Conservation (phyloP, 2,797 vertebrate genomes). For the Arctocebus calabarensis region DNA sequence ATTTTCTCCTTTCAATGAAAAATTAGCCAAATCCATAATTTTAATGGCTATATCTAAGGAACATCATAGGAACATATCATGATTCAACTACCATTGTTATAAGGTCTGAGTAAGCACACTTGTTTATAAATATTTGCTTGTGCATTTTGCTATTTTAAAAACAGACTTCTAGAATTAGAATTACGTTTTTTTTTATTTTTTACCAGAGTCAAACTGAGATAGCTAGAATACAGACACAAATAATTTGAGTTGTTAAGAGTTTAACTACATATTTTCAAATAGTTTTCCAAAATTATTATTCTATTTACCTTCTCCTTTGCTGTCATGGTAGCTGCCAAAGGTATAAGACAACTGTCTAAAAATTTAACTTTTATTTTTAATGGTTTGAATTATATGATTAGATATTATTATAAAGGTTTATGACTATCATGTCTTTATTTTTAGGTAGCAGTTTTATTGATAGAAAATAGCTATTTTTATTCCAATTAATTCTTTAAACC, state of each 20-base stretch:
- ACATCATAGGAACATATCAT: background rate
- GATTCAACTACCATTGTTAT: background rate
- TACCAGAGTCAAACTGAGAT: background rate
- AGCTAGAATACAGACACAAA: background rate
- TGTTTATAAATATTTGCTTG: background rate
- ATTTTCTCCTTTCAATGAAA: constrained; percentile 17
- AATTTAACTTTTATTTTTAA: background rate
- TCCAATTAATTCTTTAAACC: background rate
- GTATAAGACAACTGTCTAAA: background rate
- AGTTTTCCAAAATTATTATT: background rate
- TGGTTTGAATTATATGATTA: background rate
- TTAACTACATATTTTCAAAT: background rate
- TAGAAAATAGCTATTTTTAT: background rate
- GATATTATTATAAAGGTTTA: background rate
- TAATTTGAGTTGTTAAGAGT: background rate
- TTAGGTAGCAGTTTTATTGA: background rate
- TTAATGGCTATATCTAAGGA: background rate
- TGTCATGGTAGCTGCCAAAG: background rate
- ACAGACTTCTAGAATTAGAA: constrained; percentile 28
- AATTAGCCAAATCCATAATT: constrained; percentile 11
- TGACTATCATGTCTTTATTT: background rate
- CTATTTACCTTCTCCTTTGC: background rate
- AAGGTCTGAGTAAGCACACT: background rate
- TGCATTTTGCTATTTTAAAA: background rate
- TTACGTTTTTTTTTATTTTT: background rate